phyloP scores from a whole-genome alignment of 2,888 invertebrate genomes.

The Alitta virens region DNA sequence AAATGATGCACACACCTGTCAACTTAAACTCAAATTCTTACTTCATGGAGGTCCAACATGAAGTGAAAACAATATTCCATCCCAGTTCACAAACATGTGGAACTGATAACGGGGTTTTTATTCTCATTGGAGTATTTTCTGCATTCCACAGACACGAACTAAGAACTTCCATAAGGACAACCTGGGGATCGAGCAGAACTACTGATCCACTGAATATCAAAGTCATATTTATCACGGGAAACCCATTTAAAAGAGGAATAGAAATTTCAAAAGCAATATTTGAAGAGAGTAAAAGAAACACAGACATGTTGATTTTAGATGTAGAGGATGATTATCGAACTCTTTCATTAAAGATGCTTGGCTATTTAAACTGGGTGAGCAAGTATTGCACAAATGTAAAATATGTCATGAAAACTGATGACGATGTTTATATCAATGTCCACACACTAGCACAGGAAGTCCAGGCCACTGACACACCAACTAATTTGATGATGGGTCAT shows the following conservation, averaged over 20 bases:
- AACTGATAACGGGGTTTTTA: not conserved
- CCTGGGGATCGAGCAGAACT: not conserved
- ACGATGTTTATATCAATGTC: not conserved
- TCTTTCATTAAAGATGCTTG: not conserved
- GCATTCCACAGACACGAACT: not conserved
- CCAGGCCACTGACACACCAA: not conserved
- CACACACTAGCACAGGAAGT: not conserved
- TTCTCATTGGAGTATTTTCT: not conserved
- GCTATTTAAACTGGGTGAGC: not conserved
- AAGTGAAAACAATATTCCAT: not conserved
- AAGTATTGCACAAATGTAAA: not conserved
- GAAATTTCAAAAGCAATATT: not conserved
- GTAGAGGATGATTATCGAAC: not conserved
- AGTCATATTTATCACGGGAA: not conserved
- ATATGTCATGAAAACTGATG: not conserved
- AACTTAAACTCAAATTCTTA: too few relatives aligned
- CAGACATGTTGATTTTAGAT: not conserved
- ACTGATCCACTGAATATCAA: not conserved
- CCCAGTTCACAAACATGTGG: not conserved
- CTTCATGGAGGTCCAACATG: too few relatives aligned
- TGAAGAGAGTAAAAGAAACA: not conserved
- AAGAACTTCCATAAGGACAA: not conserved
- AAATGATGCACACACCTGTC: too few relatives aligned
- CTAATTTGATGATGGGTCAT: not conserved
- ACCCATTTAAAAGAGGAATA: not conserved